Evolutionary conservation across 1,140 invertebrate genomes (phyloP), one percentile per base, ranked within the genome.

Genomic region (Plodia interpunctella): DNA sequence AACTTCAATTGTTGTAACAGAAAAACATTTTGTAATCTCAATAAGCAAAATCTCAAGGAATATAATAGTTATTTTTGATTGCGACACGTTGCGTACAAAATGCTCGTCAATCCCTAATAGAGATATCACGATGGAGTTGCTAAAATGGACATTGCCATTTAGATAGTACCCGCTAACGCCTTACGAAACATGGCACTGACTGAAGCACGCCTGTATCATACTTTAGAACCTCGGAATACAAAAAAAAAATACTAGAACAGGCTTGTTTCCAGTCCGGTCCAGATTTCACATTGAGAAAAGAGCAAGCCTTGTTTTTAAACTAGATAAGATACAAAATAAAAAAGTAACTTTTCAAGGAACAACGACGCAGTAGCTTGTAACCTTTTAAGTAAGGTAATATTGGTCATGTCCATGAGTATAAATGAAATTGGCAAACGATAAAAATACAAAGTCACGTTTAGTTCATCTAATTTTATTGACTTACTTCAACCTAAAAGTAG

Each of bases 61-160:
- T 5, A 30, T 25, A 25, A 25, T 25, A 25, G 21, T 25, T 35
- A 35, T 13, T 35, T 35, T 35, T 35, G 63, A 20, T 61, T 49
- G 49, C 52, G 25, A 59, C 65, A 55, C 62, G 61, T 63, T 62
- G 51, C 38, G 51, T 51, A 51, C 20, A 51, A 51, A 9, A 51
- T 52, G 55, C 63, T 72, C 63, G 58, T 62, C 59, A 58, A 25
- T 60, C 68, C 70, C 76, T 81, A 81, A 81, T 70, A 72, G 56
- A 74, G 72, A 53, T 64, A 76, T 78, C 78, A 81, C 78, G 78
- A 75, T 62, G 60, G 57, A 35, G 49, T 58, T 61, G 62, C 62
- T 67, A 68, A 76, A 77, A 81, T 65, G 65, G 72, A 62, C 63
- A 72, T 66, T 59, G 67, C 66, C 62, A 55, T 55, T 80, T 81